Conservation (phyloP, 2,888 invertebrate species). For the Ephialtes manifestator region DNA sequence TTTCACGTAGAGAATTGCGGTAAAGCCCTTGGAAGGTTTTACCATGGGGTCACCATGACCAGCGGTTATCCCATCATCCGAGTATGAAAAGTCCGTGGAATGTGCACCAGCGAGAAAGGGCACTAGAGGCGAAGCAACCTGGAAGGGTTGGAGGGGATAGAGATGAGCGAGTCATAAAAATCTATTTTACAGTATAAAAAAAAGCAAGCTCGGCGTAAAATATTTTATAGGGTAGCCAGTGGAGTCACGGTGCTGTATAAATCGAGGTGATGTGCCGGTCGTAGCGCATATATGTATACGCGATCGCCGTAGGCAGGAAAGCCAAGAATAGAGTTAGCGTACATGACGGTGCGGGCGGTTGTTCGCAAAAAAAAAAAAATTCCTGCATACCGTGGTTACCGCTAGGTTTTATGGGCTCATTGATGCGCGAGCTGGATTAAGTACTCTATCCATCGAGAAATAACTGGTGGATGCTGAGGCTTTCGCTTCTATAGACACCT, state of each 20-base stretch:
- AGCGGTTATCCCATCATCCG: slow-evolving; percentile 27
- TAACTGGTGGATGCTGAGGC: slow-evolving; percentile 24
- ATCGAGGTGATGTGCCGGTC: slow-evolving; percentile 21
- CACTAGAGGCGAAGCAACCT: slow-evolving; percentile 8
- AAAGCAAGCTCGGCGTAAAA: slow-evolving; percentile 60
- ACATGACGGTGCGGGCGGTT: slow-evolving; percentile 13
- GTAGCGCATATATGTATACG: slow-evolving; percentile 30
- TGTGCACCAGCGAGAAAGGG: slow-evolving; percentile 8
- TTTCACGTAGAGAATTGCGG: slow-evolving; percentile 28
- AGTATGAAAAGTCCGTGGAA: slow-evolving; percentile 30
- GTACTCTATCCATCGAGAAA: slow-evolving; percentile 45
- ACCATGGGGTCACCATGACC: not conserved
- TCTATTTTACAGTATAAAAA: slow-evolving; percentile 62
- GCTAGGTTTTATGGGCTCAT: slow-evolving; percentile 53
- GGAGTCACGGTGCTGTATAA: slow-evolving; percentile 10
- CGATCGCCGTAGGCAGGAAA: slow-evolving; percentile 54
- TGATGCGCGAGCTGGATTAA: slow-evolving; percentile 54
- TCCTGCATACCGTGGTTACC: slow-evolving; percentile 19
- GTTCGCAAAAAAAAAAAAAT: slow-evolving; percentile 7
- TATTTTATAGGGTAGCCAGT: slow-evolving; percentile 62
- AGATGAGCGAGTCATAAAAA: slow-evolving; percentile 64
- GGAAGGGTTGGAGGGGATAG: slow-evolving; percentile 8
- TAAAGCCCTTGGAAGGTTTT: not conserved
- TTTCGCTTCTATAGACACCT: slow-evolving; percentile 19
- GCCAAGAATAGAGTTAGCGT: slow-evolving; percentile 57